Conservation (phyloP, 2,888 invertebrate genomes). For the Clistopyga incitator region DNA sequence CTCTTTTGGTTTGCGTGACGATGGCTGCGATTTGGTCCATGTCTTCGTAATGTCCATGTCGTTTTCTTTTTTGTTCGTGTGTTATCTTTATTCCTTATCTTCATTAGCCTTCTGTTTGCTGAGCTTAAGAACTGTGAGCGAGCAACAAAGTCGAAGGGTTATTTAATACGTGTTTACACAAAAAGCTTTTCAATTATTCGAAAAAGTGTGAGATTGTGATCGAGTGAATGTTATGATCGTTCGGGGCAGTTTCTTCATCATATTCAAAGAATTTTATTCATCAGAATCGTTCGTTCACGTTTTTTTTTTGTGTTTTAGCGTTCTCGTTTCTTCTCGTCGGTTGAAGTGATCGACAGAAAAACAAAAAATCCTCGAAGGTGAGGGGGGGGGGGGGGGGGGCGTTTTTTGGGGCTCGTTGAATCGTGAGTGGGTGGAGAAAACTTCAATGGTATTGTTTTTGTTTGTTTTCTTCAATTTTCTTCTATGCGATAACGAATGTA, state of each 20-base stretch:
- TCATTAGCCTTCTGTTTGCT: conserved; percentile 61
- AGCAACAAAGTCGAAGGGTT: conserved; percentile 75
- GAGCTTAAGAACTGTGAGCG: conserved; percentile 73
- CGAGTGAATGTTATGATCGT: conserved; percentile 60
- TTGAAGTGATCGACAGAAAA: conserved; percentile 70
- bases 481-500: conserved; percentile 69
- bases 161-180: conserved; percentile 40
- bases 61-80: conserved; percentile 25
- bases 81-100: conserved; percentile 32
- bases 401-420: conserved; percentile 70
- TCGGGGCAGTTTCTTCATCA: conserved; percentile 45
- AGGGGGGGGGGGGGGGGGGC: conserved; percentile 70
- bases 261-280: neutral
- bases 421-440: conserved; percentile 63
- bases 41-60: conserved; percentile 59
- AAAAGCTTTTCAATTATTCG: conserved; percentile 59
- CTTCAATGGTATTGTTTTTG: conserved; percentile 28
- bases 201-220: conserved; percentile 72
- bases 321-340: conserved; percentile 27
- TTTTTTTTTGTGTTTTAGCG: conserved; percentile 19
- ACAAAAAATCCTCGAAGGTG: conserved; percentile 73
- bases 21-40: conserved; percentile 69
- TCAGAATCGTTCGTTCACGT: conserved; percentile 46
- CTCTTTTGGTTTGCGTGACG: conserved; percentile 64
- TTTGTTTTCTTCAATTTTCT: conserved; percentile 14